Evolutionary conservation across 2,113 vertebrate genomes (phyloP), one percentile per base, ranked within the genome.

Genomic region (Hippocampus barbouri): DNA sequence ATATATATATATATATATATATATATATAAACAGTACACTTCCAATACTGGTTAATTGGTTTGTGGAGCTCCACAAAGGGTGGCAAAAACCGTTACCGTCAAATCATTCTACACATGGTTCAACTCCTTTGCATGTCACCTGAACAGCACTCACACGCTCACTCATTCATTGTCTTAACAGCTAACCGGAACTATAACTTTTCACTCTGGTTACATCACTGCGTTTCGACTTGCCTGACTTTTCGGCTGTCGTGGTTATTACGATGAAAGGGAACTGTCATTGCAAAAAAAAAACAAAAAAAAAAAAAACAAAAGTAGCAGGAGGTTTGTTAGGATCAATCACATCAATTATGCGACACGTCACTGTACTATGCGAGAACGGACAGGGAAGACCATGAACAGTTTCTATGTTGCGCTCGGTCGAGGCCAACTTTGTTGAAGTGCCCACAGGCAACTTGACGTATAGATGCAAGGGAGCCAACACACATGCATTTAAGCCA

Each of bases 401-500:
- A 59, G 38, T 56, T 77, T 53, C 14, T 69, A 23, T 80, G 71
- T 14, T 65, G 61, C 68, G 20, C 34, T 72, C 16, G 61, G 15
- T 51, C 16, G 6, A 4, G 47, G 66, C 75, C 68, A 74, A 74
- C 75, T 65, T 54, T 53, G 71, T 80, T 75, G 70, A 78, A 69
- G 25, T 75, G 72, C 78, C 83, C 70, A 18, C n/a, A 56, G 83
- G 74, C 81, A 64, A 68, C 27, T 45, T 82, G 79, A 84, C 86
- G 79, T 64, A 81, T 38, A 47, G 74, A 66, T 78, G 74, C 72
- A 66, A 79, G 1, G 70, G 69, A 59, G 53, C 47, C 43, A 64
- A 81, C 62, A 71, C 66, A 59, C 76, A 70, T 71, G 74, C 63
- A 70, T 65, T 85, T 82, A 84, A 88, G 79, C 74, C 69, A 49